These are phyloP conservation scores for Scomber scombrus DNA, from an alignment of 2,113 vertebrate genomes.

Conservation along the genomic window DNA sequence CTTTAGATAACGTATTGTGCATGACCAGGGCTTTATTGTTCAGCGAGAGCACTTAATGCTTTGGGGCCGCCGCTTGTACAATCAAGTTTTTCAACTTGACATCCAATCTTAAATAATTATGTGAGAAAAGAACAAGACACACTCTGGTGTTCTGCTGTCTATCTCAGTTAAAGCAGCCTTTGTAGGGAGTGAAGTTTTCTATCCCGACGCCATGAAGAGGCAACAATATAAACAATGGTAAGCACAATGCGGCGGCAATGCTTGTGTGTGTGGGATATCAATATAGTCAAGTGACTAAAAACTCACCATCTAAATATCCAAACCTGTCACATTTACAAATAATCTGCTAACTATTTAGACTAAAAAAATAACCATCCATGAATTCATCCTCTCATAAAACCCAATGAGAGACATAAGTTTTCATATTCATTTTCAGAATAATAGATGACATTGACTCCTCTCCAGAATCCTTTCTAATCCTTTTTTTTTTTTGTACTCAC, in stretches of 20 bases:
- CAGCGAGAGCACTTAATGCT: slow-evolving; percentile 58
- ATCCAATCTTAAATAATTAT: slow-evolving; percentile 42
- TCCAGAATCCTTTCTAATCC: slow-evolving; percentile 10
- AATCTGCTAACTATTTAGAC: not conserved
- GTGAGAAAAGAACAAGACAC: slow-evolving; percentile 1
- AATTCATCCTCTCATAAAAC: slow-evolving; percentile 24
- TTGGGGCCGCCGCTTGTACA: slow-evolving; percentile 48
- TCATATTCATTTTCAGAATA: slow-evolving; percentile 19
- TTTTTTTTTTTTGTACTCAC: slow-evolving; percentile 3
- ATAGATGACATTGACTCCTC: slow-evolving; percentile 20
- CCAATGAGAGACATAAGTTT: slow-evolving; percentile 14
- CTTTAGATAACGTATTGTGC: slow-evolving; percentile 63
- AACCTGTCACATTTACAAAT: not conserved
- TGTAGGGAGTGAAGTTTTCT: slow-evolving; percentile 34
- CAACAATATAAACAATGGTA: slow-evolving; percentile 24
- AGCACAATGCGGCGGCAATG: not conserved
- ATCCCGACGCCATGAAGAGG: not conserved
- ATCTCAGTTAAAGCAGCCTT: slow-evolving; percentile 3
- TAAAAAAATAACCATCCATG: slow-evolving; percentile 1
- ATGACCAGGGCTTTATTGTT: slow-evolving; percentile 64
- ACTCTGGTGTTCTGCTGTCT: slow-evolving; percentile 27
- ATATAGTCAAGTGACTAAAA: not conserved
- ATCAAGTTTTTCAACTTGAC: slow-evolving; percentile 56
- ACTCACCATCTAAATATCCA: not conserved
- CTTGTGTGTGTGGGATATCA: not conserved